Evolutionary conservation across 2,888 invertebrate species (phyloP).

Genomic region (Elmis aenea): DNA sequence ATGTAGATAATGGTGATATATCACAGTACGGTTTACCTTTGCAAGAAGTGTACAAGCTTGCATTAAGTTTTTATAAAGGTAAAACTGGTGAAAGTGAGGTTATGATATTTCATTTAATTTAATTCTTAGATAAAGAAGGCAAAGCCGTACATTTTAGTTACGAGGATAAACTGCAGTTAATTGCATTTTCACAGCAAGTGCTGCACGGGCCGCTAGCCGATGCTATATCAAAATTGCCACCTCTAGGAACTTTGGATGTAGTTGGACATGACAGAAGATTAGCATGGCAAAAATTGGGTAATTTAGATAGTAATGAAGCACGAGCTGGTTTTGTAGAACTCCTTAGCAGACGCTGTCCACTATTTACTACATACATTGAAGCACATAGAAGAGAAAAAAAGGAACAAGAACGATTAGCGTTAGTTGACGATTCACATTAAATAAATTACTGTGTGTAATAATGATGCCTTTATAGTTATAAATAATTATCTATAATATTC

Average conservation of each 20-base stretch:
- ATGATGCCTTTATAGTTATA: not conserved
- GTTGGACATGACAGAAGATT: slow-evolving; percentile 88
- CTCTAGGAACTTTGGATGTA: slow-evolving; percentile 89
- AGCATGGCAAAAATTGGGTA: slow-evolving; percentile 90
- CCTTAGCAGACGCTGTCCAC: slow-evolving; percentile 79
- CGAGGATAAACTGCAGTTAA: slow-evolving; percentile 84
- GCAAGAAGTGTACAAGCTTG: slow-evolving; percentile 82
- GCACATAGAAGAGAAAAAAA: slow-evolving; percentile 86
- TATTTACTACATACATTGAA: slow-evolving; percentile 86
- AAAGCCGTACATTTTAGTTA: slow-evolving; percentile 93
- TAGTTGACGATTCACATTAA: slow-evolving; percentile 30
- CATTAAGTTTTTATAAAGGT: slow-evolving; percentile 93
- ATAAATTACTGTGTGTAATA: too few relatives aligned
- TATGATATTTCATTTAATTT: slow-evolving; percentile 13
- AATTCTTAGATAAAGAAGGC: slow-evolving; percentile 85
- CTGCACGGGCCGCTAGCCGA: slow-evolving; percentile 75
- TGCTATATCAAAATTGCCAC: slow-evolving; percentile 62
- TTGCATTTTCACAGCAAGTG: slow-evolving; percentile 90
- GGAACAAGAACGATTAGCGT: slow-evolving; percentile 64
- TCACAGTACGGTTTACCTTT: slow-evolving; percentile 63
- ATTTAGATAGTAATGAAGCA: slow-evolving; percentile 79
- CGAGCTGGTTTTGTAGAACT: slow-evolving; percentile 89
- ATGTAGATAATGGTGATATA: slow-evolving; percentile 31
- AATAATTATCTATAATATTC: slow-evolving; percentile 5
- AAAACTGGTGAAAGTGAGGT: too few relatives aligned